phyloP scores from a whole-genome alignment of 2,888 invertebrate genomes.

The Metallyticus violacea region DNA sequence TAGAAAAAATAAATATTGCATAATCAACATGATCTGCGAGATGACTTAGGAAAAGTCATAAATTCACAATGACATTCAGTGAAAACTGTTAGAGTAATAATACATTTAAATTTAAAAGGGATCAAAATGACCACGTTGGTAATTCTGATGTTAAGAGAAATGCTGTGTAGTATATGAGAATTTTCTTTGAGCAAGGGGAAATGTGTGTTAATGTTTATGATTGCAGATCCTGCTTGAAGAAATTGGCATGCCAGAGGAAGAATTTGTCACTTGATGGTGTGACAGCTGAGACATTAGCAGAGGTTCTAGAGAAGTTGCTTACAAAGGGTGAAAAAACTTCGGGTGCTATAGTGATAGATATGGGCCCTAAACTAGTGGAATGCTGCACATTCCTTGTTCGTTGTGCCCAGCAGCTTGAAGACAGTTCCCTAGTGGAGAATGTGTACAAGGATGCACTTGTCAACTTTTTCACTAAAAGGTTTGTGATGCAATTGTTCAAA shows the following conservation, averaged over 20 bases:
- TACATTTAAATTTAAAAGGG: no score
- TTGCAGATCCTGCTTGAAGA: constrained; percentile 28
- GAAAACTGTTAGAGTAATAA: no score
- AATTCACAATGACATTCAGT: no score
- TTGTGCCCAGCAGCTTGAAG: constrained; percentile 56
- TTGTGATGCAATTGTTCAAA: not conserved
- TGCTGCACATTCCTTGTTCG: constrained; percentile 63
- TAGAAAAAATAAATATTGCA: no score
- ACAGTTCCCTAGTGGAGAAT: constrained; percentile 46
- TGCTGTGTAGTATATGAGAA: no score
- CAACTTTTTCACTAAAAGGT: constrained; percentile 57
- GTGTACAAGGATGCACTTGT: constrained; percentile 55
- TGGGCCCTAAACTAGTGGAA: constrained; percentile 62
- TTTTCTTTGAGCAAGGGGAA: no score
- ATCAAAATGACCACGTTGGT: no score
- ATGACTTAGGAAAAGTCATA: no score
- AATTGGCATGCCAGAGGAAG: constrained; percentile 26
- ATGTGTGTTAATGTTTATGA: no score
- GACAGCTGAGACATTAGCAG: constrained; percentile 16
- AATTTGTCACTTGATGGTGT: constrained; percentile 28
- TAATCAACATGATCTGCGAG: no score
- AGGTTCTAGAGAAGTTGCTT: constrained; percentile 52
- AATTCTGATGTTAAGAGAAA: no score
- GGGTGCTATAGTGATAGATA: constrained; percentile 59
- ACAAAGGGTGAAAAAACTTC: constrained; percentile 63